phyloP scores from a whole-genome alignment of 1,140 invertebrate genomes.

The Adelges cooleyi region DNA sequence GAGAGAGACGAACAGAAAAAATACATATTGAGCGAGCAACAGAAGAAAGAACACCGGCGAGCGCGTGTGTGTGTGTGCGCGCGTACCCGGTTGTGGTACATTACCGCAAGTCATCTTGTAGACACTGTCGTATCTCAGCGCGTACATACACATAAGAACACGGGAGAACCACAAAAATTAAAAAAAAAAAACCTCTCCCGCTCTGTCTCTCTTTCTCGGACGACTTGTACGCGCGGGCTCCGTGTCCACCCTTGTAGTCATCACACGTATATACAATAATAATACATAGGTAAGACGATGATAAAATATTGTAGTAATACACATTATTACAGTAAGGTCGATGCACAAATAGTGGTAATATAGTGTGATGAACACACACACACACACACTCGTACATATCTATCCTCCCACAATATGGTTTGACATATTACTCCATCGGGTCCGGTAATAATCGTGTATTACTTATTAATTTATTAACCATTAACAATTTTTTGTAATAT shows the following conservation, averaged over 20 bases:
- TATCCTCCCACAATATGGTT: constrained; percentile 25
- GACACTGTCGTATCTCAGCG: not conserved
- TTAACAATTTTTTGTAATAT: constrained; percentile 26
- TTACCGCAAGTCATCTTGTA: constrained; percentile 16
- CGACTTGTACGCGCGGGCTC: not conserved
- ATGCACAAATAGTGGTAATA: too few relatives aligned
- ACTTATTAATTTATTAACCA: constrained; percentile 29
- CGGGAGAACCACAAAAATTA: not conserved
- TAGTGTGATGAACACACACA: not conserved
- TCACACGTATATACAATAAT: too few relatives aligned
- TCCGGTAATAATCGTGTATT: not conserved
- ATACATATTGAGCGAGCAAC: constrained; percentile 3
- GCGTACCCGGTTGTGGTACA: not conserved
- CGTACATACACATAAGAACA: not conserved
- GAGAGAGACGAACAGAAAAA: constrained; percentile 29
- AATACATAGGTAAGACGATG: too few relatives aligned
- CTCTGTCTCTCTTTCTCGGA: not conserved
- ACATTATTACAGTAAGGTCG: too few relatives aligned
- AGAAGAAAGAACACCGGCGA: constrained; percentile 11
- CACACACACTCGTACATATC: not conserved
- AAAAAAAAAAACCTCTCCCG: too few relatives aligned
- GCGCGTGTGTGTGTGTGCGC: not conserved
- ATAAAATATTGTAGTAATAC: too few relatives aligned
- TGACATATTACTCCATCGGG: constrained; percentile 12
- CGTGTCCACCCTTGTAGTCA: not conserved